Evolutionary conservation across 2,888 invertebrate species (phyloP), one percentile per base, ranked within the genome.

Genomic region (Phasia obesa): DNA sequence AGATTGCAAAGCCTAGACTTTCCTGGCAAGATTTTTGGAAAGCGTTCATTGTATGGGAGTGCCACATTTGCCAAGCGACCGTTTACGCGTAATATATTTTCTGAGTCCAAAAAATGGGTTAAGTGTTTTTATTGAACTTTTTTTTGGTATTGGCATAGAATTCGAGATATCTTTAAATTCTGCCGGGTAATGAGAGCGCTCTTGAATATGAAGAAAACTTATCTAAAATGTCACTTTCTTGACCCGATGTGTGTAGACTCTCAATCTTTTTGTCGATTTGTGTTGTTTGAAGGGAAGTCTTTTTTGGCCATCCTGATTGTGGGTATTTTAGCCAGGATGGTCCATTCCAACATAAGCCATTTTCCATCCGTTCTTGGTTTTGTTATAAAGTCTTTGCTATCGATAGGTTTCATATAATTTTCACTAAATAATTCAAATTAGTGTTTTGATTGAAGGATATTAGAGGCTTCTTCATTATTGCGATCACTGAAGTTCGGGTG

Each of bases 361-460:
- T 27, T 3, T 3, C 6, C 3, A 6, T 6, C 4, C n/a, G n/a
- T 84, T 5, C 90, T 88, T 0, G 90, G 91, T 59, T 51, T 9
- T 27, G 65, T 35, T 3, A 78, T 65, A 11, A 88, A 60, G 11
- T 80, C 73, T 11, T 87, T 42, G 7, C 74, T 51, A 13, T 84
- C 74, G 9, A 89, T 71, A 1, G 91, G 88, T 1, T 89, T 87
- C 90, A 91, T 90, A 70, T 89, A 85, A 49, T 84, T 42, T 81
- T 88, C 88, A 42, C 81, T 80, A 47, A 90, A 88, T 2, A 85
- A 59, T 80, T 90, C 88, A 35, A 88, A 84, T 0, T 88, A 87
- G 38, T 84, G 79, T 4, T 88, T 35, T 27, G 81, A 80, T 13
- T 78, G 23, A 1, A 83, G 17, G 55, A 85, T 76, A 4, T 53